Evolutionary conservation across 2,113 vertebrate species (phyloP).

Genomic region (Antigone vipio): DNA sequence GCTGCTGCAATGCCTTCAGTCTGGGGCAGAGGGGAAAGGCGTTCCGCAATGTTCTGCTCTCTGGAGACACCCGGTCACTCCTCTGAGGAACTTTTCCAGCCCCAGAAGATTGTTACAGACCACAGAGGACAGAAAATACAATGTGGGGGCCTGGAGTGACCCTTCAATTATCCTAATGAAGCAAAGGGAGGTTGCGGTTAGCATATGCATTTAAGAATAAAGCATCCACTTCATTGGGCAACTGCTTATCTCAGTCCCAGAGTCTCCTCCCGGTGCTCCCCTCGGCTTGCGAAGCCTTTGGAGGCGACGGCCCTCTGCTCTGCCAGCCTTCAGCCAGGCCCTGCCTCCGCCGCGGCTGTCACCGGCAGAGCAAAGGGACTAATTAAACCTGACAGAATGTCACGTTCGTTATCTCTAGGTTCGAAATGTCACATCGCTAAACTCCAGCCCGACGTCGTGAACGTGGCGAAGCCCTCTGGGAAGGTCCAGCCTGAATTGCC

Average conservation of each 20-base stretch:
- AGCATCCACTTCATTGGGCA: not conserved
- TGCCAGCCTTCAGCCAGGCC: not conserved
- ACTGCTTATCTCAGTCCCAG: not conserved
- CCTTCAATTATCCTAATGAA: rapidly evolving
- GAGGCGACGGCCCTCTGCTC: not conserved
- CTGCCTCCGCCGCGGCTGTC: not conserved
- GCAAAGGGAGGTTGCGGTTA: not conserved
- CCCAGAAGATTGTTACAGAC: not conserved
- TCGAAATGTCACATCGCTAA: not conserved
- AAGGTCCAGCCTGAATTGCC: not conserved
- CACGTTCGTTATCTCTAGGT: not conserved
- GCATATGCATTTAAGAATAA: not conserved
- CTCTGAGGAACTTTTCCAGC: not conserved
- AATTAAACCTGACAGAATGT: constrained; percentile 10
- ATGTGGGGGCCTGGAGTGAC: not conserved
- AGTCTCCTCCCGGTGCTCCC: not conserved
- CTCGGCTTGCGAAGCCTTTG: not conserved
- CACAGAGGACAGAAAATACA: not conserved
- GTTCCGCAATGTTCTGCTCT: rapidly evolving
- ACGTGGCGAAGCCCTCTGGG: not conserved
- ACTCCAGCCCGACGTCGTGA: not conserved
- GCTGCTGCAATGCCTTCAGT: not conserved
- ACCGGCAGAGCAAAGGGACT: not conserved
- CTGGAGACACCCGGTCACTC: not conserved
- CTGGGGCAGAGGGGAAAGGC: not conserved